A percentile compares a stretch with the other conserved stretches of the same genome.
phyloP scores from a whole-genome alignment of 2,888 invertebrate genomes.

The Cerastis leucographa region DNA sequence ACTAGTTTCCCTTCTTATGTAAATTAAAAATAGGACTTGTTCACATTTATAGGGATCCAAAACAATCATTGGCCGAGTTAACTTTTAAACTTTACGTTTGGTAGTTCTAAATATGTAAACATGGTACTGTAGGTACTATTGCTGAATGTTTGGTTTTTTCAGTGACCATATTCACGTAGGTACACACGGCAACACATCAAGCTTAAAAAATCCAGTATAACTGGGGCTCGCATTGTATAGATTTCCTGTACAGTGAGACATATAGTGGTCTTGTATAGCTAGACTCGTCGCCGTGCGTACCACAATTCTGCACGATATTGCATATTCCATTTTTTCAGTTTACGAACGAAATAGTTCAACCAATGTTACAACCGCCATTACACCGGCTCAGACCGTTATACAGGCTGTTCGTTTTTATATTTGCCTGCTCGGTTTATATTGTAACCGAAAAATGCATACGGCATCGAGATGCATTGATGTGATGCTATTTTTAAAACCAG shows the following conservation, averaged over 20 bases:
- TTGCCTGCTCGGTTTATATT: conserved; percentile 16
- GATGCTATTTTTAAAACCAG: not conserved
- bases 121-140: not conserved
- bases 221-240: no score
- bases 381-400: not conserved
- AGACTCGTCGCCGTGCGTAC: not conserved
- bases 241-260: no score
- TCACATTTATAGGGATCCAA: not conserved
- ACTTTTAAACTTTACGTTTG: not conserved
- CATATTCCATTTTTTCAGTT: conserved; percentile 41
- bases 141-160: not conserved
- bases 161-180: not conserved
- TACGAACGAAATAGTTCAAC: conserved; percentile 39
- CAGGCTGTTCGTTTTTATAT: conserved; percentile 42
- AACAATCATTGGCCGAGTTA: not conserved
- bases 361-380: conserved; percentile 14
- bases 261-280: no score
- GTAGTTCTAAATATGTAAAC: not conserved
- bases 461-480: not conserved
- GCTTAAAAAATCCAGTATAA: no score
- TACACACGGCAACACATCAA: no score
- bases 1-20: not conserved
- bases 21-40: not conserved
- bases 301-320: conserved; percentile 25
- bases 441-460: not conserved